Evolutionary conservation across 1,140 invertebrate species (phyloP).

Genomic region (Paracyclopina nana): DNA sequence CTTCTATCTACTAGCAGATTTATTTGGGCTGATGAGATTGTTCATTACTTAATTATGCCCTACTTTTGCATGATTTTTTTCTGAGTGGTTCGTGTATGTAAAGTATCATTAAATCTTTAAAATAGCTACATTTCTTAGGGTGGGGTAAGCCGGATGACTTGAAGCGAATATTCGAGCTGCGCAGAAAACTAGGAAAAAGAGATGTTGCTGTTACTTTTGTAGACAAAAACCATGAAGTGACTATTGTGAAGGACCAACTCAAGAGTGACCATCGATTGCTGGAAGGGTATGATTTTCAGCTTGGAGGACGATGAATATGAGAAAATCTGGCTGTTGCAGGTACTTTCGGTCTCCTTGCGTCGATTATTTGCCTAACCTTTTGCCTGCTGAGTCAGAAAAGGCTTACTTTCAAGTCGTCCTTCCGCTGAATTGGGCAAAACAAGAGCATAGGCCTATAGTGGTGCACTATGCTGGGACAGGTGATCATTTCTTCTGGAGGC

Average conservation of each 20-base stretch:
- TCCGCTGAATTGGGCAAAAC: constrained; percentile 23
- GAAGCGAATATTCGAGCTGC: background rate
- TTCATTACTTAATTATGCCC: too few species aligned
- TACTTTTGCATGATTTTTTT: too few species aligned
- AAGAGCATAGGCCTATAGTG: constrained; percentile 56
- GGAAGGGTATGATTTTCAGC: too few species aligned
- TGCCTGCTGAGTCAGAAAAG: background rate
- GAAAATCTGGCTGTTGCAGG: too few species aligned
- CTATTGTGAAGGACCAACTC: background rate
- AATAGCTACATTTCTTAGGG: too few species aligned
- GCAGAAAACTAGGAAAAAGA: background rate
- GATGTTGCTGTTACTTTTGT: background rate
- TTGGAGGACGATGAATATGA: too few species aligned
- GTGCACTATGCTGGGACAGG: constrained; percentile 91
- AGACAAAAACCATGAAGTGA: background rate
- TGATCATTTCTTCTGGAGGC: constrained; percentile 86
- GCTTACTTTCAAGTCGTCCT: background rate
- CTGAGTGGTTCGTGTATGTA: too few species aligned
- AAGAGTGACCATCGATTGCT: background rate
- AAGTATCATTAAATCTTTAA: too few species aligned
- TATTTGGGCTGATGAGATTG: too few species aligned
- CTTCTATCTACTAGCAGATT: too few species aligned
- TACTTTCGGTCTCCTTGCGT: background rate
- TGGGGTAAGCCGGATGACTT: background rate
- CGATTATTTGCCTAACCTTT: background rate